Conservation (phyloP, 1,140 invertebrate genomes). For the Musca domestica region DNA sequence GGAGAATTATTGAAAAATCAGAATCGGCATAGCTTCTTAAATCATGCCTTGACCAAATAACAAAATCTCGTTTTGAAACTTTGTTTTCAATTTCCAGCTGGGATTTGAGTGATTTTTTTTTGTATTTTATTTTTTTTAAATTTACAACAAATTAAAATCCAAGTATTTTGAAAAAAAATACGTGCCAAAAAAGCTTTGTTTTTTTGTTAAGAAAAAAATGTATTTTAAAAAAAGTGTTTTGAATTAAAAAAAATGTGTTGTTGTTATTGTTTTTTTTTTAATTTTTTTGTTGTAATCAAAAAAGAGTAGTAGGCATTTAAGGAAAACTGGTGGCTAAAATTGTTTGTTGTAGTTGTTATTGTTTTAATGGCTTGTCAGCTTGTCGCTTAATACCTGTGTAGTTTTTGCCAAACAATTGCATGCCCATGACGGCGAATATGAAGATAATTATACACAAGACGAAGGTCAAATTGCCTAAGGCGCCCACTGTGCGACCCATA, state of each 20-base stretch:
- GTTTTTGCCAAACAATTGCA: constrained; percentile 95
- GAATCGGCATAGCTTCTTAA: constrained; percentile 14
- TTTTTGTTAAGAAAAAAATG: neutral
- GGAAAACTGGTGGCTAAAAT: no score
- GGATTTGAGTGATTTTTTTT: no score
- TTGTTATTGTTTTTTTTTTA: no score
- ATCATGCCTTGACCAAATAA: neutral
- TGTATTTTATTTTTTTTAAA: no score
- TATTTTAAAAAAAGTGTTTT: constrained; percentile 3
- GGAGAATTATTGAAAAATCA: neutral
- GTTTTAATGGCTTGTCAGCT: neutral
- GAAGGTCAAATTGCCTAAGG: constrained; percentile 96
- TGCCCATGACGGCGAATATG: constrained; percentile 98
- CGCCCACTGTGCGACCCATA: constrained; percentile 96
- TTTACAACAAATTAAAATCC: no score
- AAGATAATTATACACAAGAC: constrained; percentile 98
- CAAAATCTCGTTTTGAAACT: no score
- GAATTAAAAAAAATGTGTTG: no score
- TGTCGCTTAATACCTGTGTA: constrained; percentile 68
- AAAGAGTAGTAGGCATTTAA: no score
- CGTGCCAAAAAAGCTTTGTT: constrained; percentile 15
- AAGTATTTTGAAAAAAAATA: neutral
- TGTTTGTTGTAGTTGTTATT: no score
- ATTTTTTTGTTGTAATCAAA: no score
- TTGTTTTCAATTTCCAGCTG: no score